Conservation (phyloP, 2,888 invertebrate genomes). For the Lysandra bellargus region DNA sequence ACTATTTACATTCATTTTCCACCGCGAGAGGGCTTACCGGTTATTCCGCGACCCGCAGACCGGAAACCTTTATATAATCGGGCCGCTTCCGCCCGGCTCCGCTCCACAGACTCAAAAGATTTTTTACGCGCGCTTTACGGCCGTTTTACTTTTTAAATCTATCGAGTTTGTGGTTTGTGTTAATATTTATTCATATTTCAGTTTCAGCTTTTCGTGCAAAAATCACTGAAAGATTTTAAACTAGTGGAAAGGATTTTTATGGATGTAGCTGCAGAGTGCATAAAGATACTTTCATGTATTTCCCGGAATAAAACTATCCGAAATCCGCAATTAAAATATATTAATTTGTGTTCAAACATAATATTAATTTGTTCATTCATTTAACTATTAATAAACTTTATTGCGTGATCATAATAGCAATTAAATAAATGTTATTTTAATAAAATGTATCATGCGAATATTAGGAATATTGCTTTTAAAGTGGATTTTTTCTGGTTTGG, state of each 20-base stretch:
- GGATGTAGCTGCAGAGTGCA: background rate
- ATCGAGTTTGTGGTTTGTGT: background rate
- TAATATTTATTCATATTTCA: background rate
- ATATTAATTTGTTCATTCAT: background rate
- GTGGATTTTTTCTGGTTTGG: too few relatives aligned
- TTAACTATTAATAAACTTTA: background rate
- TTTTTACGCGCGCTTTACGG: constrained; percentile 2
- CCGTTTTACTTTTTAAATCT: constrained; percentile 5
- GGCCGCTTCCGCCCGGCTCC: constrained; percentile 7
- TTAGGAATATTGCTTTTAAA: too few relatives aligned
- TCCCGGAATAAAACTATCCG: background rate
- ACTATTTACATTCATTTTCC: constrained; percentile 5
- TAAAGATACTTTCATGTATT: background rate
- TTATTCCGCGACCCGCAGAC: background rate
- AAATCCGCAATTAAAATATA: background rate
- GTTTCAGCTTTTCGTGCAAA: background rate
- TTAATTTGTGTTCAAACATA: background rate
- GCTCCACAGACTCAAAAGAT: background rate
- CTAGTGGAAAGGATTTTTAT: background rate
- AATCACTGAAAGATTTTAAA: background rate
- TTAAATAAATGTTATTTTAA: too few relatives aligned
- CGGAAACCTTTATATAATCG: constrained; percentile 19
- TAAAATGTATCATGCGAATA: too few relatives aligned
- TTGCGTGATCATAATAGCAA: background rate
- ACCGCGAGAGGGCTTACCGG: background rate